Evolutionary conservation across 2,113 vertebrate genomes (phyloP).

Genomic region (Hiodon alosoides): DNA sequence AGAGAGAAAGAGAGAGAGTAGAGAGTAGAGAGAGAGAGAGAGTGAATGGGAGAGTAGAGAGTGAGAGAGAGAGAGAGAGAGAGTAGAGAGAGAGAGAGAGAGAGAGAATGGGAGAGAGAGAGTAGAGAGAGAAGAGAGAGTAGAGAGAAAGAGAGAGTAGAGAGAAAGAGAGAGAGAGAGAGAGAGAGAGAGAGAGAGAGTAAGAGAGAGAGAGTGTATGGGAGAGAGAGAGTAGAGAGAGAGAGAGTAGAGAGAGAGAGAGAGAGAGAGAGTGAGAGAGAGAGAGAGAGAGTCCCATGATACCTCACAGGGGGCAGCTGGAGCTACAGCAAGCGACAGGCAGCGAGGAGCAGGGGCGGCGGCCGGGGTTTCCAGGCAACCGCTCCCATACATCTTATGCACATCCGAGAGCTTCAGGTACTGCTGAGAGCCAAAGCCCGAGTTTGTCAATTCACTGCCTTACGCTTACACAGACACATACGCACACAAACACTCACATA

Average conservation of each 20-base stretch:
- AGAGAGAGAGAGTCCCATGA: conserved; percentile 36
- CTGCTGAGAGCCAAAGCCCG: conserved; percentile 54
- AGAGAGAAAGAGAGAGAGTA: too few relatives aligned
- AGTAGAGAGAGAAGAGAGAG: neutral
- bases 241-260: too few relatives aligned
- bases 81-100: too few relatives aligned
- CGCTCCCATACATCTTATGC: conserved; percentile 66
- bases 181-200: neutral
- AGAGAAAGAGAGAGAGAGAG: neutral
- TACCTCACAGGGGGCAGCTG: conserved; percentile 65
- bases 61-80: too few relatives aligned
- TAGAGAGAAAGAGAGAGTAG: neutral
- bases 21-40: too few relatives aligned
- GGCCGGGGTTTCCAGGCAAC: conserved; percentile 43
- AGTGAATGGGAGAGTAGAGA: too few relatives aligned
- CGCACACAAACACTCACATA: neutral
- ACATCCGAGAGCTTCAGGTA: conserved; percentile 73
- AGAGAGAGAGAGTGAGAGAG: conserved; percentile 1
- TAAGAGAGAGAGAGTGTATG: neutral
- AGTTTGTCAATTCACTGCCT: conserved; percentile 29
- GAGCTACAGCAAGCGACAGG: conserved; percentile 55
- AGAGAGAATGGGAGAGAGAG: too few relatives aligned
- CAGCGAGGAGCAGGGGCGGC: conserved; percentile 44
- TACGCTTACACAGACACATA: conserved; percentile 1
- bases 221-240: neutral